These are phyloP conservation scores for Coregonus clupeaformis DNA, from an alignment of 2,113 vertebrate species.

Conservation along the genomic window DNA sequence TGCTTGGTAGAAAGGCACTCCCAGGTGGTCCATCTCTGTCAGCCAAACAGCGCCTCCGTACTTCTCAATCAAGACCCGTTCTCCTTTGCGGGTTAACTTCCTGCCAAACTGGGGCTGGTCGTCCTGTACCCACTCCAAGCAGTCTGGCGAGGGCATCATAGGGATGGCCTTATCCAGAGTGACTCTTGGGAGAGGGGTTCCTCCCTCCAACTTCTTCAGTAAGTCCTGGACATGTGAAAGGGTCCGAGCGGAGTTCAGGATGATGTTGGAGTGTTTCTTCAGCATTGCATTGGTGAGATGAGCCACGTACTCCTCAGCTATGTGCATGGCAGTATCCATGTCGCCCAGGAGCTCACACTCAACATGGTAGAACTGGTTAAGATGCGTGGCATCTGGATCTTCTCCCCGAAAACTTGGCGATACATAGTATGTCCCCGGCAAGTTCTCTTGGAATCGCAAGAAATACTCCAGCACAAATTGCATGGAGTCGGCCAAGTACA, in stretches of 20 bases:
- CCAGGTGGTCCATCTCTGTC: slow-evolving; percentile 79
- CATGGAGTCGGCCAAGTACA: slow-evolving; percentile 80
- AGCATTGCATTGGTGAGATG: slow-evolving; percentile 72
- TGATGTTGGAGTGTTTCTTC: slow-evolving; percentile 68
- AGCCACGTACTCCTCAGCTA: slow-evolving; percentile 71
- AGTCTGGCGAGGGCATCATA: slow-evolving; percentile 74
- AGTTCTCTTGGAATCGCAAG: slow-evolving; percentile 74
- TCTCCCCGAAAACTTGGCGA: slow-evolving; percentile 79
- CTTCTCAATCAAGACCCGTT: slow-evolving; percentile 69
- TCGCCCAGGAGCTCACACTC: slow-evolving; percentile 77
- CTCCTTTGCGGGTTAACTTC: slow-evolving; percentile 78
- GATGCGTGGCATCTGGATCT: slow-evolving; percentile 75
- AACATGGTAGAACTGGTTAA: slow-evolving; percentile 80
- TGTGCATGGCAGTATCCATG: slow-evolving; percentile 72
- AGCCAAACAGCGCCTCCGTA: slow-evolving; percentile 75
- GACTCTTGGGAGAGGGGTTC: slow-evolving; percentile 62
- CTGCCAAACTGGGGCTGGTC: slow-evolving; percentile 73
- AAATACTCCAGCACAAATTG: slow-evolving; percentile 81
- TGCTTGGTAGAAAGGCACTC: slow-evolving; percentile 78
- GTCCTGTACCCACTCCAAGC: slow-evolving; percentile 74
- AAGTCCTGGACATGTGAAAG: slow-evolving; percentile 64
- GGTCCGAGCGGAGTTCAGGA: slow-evolving; percentile 66
- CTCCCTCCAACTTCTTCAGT: slow-evolving; percentile 58
- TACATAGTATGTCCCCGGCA: slow-evolving; percentile 74
- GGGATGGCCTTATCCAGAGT: slow-evolving; percentile 72